A percentile compares a stretch with the other conserved stretches of the same genome.
Evolutionary conservation across 2,888 invertebrate genomes (phyloP).

Genomic region (Liopterus haemorrhoidalis): DNA sequence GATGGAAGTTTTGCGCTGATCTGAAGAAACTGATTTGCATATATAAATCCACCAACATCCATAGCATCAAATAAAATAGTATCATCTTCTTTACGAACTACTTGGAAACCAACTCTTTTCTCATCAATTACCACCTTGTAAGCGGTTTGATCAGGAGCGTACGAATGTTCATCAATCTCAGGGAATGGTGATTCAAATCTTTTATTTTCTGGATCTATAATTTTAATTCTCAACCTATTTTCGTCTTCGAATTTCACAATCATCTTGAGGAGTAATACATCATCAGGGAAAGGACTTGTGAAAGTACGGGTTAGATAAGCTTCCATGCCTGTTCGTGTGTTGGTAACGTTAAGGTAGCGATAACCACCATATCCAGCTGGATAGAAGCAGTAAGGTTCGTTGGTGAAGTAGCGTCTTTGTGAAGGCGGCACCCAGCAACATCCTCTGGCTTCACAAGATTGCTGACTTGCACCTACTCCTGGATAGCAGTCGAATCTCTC

Average conservation of each 20-base stretch:
- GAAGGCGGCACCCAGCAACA: slow-evolving; percentile 59
- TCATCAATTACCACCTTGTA: slow-evolving; percentile 54
- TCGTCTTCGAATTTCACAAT: slow-evolving; percentile 58
- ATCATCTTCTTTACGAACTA: slow-evolving; percentile 51
- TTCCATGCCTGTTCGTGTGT: slow-evolving; percentile 53
- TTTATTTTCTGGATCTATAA: slow-evolving; percentile 47
- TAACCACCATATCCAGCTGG: slow-evolving; percentile 61
- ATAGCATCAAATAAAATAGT: slow-evolving; percentile 60
- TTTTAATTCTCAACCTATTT: slow-evolving; percentile 59
- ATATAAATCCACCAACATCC: slow-evolving; percentile 61
- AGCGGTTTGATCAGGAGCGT: slow-evolving; percentile 46
- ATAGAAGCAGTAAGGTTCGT: slow-evolving; percentile 68
- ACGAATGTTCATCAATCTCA: slow-evolving; percentile 51
- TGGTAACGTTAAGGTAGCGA: slow-evolving; percentile 55
- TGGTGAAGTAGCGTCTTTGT: slow-evolving; percentile 29
- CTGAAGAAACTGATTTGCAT: slow-evolving; percentile 70
- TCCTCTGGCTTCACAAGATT: slow-evolving; percentile 57
- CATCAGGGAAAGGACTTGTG: slow-evolving; percentile 59
- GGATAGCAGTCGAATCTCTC: slow-evolving; percentile 70
- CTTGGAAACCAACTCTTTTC: slow-evolving; percentile 56
- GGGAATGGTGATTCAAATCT: slow-evolving; percentile 67
- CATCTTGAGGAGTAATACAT: slow-evolving; percentile 55
- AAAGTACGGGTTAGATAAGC: slow-evolving; percentile 52
- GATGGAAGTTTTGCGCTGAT: slow-evolving; percentile 59
- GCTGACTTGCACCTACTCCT: slow-evolving; percentile 48